Evolutionary conservation across 2,797 vertebrate species (phyloP), one percentile per base, ranked within the genome.

Genomic region (Peromyscus melanophrys): DNA sequence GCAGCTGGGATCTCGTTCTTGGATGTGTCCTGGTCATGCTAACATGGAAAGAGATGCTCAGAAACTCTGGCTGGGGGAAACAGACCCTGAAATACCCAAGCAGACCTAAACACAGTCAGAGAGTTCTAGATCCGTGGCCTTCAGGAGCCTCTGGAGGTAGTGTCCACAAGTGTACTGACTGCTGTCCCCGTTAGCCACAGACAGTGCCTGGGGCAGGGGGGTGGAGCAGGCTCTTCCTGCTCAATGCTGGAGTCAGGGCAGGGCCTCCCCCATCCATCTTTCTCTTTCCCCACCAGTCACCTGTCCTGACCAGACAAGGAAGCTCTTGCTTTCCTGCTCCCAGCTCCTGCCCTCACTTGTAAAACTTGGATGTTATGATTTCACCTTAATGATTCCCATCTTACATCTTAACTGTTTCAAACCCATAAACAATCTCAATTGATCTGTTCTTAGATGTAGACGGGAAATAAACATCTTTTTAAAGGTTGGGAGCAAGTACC

Each of bases 1-100:
- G 57, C 13, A 27, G 1, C 13, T 4, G 29, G 67, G 14, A 34
- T 29, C 69, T 89, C 55, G 21, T 4, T 55, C 81, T 43, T n/a
- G 23, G 2, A 9, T 29, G 12, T 34, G 3, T n/a, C 17, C 31
- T 0, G 5, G 16, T 19, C 17, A 3, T 31, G 21, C 31, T 37
- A 19, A 3, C 29, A 67, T 6, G 4, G 3, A 19, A 49, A 6
- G 0, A 9, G n/a, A n/a, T 0, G 0, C 43, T 49, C 52, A 25
- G 85, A 81, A 34, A 55, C 55, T 40, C n/a, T 6, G 37, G 49
- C 11, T 4, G 37, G 49, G 69, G 0, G 10, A 61, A 55, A 23
- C 4, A 9, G 86, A 69, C 52, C 19, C 43, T 1, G 27, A 65
- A 91, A 71, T 29, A 25, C 71, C 16, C 69, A 63, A 14, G 23